phyloP scores from a whole-genome alignment of 2,888 invertebrate genomes.

The Ophion slaviceki region DNA sequence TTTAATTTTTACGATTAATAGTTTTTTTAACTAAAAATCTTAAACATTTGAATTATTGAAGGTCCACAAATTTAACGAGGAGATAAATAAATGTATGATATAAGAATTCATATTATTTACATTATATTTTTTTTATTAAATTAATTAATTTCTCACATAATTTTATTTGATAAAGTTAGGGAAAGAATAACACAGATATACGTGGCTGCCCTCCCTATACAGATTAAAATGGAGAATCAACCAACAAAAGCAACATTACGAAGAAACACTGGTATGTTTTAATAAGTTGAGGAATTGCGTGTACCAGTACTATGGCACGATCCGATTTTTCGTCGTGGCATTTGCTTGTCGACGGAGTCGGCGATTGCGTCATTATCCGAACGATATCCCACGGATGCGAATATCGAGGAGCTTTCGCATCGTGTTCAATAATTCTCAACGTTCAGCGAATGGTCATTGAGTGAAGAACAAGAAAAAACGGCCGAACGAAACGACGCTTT shows the following conservation, averaged over 20 bases:
- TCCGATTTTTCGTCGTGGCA: slow-evolving; percentile 79
- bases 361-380: slow-evolving; percentile 81
- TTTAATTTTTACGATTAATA: no score
- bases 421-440: slow-evolving; percentile 22
- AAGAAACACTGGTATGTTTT: neutral
- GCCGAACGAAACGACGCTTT: neutral
- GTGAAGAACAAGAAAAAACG: neutral
- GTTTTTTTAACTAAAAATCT: no score
- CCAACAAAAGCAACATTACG: neutral
- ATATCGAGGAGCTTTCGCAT: slow-evolving; percentile 49
- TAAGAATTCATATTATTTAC: no score
- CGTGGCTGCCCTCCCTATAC: no score
- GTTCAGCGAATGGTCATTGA: slow-evolving; percentile 30
- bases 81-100: no score
- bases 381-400: slow-evolving; percentile 54
- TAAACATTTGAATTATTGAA: no score
- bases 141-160: no score
- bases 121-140: no score
- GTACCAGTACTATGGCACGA: slow-evolving; percentile 78
- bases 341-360: slow-evolving; percentile 77
- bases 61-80: no score
- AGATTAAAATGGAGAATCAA: neutral
- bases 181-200: no score
- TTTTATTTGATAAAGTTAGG: no score
- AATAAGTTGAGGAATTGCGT: neutral